Conservation (phyloP, 2,888 invertebrate genomes). For the Tipula vernalis region DNA sequence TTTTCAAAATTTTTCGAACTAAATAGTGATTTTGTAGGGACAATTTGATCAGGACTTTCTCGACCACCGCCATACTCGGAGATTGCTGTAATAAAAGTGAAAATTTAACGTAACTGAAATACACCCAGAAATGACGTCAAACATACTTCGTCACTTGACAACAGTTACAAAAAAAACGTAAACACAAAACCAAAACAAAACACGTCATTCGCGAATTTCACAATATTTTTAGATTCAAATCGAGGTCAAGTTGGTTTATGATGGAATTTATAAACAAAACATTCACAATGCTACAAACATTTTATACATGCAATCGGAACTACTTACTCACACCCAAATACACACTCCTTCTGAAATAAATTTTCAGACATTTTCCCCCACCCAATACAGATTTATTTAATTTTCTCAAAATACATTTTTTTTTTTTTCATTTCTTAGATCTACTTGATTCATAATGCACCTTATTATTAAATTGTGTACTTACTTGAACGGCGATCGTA, state of each 20-base stretch:
- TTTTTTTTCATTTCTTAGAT: background rate
- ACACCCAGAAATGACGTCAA: background rate
- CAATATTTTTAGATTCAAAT: background rate
- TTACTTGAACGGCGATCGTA: conserved; percentile 27
- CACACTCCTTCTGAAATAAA: background rate
- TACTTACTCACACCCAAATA: background rate
- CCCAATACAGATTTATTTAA: background rate
- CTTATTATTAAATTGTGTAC: background rate
- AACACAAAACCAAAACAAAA: background rate
- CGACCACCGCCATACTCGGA: conserved; percentile 17
- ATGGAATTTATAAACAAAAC: background rate
- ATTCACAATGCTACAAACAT: background rate
- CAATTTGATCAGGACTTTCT: conserved; percentile 21
- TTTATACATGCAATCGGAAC: background rate
- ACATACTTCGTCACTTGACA: background rate
- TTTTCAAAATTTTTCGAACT: background rate
- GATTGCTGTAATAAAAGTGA: background rate
- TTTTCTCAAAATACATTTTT: background rate
- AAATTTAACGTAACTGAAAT: background rate
- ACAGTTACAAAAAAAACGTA: background rate
- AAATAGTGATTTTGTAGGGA: conserved; percentile 16
- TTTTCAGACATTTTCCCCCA: background rate
- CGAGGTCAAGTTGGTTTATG: background rate
- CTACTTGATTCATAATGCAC: background rate
- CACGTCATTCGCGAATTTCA: background rate